These are phyloP conservation scores for Siniperca knerii DNA, from an alignment of 2,113 vertebrate genomes.

Conservation along the genomic window DNA sequence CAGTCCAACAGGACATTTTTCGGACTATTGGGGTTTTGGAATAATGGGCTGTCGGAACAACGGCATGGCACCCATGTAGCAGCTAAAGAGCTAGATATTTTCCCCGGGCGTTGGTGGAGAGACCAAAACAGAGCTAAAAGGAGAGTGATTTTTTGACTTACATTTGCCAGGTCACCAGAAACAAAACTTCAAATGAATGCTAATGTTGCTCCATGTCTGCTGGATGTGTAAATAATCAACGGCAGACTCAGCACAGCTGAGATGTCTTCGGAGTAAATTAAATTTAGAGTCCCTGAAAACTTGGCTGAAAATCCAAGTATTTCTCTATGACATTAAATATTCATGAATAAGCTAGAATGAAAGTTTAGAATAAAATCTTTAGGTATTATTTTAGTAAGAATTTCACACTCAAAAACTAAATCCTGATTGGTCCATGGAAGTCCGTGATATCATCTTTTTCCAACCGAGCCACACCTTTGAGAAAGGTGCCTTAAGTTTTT, in stretches of 20 bases:
- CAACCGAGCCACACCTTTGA: not conserved
- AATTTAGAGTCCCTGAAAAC: not conserved
- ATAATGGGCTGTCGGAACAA: no score
- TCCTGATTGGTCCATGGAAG: not conserved
- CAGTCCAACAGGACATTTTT: no score
- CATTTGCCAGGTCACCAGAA: no score
- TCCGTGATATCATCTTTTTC: not conserved
- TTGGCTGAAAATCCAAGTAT: no score
- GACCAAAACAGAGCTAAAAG: no score
- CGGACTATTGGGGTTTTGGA: no score
- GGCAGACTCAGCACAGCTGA: not conserved
- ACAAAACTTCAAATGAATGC: no score
- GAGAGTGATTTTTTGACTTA: no score
- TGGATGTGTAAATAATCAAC: not conserved
- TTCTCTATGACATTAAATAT: no score
- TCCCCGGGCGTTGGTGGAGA: no score
- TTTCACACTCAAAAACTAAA: not conserved
- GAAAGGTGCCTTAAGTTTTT: not conserved
- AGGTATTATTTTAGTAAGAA: not conserved
- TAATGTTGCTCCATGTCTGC: no score
- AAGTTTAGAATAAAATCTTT: not conserved
- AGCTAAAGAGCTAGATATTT: not conserved
- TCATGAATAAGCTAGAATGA: not conserved
- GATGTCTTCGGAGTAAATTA: not conserved
- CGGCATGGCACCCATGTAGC: not conserved